Base-by-base conservation (phyloP, 2,888 invertebrate genomes). In the Drosophila imparisetae region DNA sequence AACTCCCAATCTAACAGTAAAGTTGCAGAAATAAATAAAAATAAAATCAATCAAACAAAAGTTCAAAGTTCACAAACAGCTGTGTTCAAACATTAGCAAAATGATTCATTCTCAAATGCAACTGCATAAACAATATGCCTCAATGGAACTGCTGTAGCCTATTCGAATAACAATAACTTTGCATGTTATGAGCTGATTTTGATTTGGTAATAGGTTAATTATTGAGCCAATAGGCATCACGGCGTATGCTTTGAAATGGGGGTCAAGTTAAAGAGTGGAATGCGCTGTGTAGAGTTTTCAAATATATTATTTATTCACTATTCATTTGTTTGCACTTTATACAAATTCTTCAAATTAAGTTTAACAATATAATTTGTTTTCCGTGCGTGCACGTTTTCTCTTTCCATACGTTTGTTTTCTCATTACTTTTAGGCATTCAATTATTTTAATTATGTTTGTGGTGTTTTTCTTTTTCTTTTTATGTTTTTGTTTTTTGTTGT, bases 251-350 rank as follows among this genome's bases (percentile, higher is more conserved):
- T 53, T 55, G 18, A 40, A 34, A 68, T 59, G 45, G n/a, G 21
- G 48, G 45, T 61, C 52, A 42, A 29, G 40, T 42, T 7, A 5
- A 4, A 50, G n/a, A 29, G 8, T 21, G 40, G 5, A 30, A 4
- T 4, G 27, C 3, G 30, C 10, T 42, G 36, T 13, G 32, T 62
- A 36, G 36, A 75, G 66, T 72, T 89, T 73, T 87, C 55, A 70
- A 82, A 75, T 85, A 77, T 87, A 70, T 72, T 87, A 72, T 89
- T 87, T 89, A 87, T 89, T 87, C 60, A 81, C 88, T 83, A 83
- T 78, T 69, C 53, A 66, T 81, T 74, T 86, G 65, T 85, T 83
- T 57, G 57, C 57, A 59, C 73, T 74, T 68, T 74, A 62, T 78
- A 83, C 83, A 80, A 75, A 75, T 75, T 68, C 45, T 78, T 79